phyloP scores from a whole-genome alignment of 1,140 invertebrate species.

The silkworm (Bombyx mori) region ASM3026992v2 NC_085123.1:9292501-9293000 shows the following conservation, averaged over 20 bases:
- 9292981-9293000: conserved; percentile 63
- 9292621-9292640: conserved; percentile 76
- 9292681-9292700: conserved; percentile 86
- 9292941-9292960: conserved; percentile 85
- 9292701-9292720: conserved; percentile 88
- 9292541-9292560: no score
- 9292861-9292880: conserved; percentile 80
- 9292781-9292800: conserved; percentile 78
- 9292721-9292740: conserved; percentile 91
- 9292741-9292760: conserved; percentile 96
- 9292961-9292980: conserved; percentile 69
- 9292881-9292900: conserved; percentile 76
- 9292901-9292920: conserved; percentile 85
- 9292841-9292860: conserved; percentile 86
- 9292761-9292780: conserved; percentile 79
- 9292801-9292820: conserved; percentile 86
- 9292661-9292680: conserved; percentile 90
- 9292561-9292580: no score
- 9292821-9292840: conserved; percentile 96
- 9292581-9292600: no score
- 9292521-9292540: no score
- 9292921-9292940: conserved; percentile 89
- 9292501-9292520: no score
- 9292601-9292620: conserved; percentile 26
- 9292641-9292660: conserved; percentile 72